phyloP scores from a whole-genome alignment of 2,113 vertebrate genomes.

The Phaethornis superciliosus region DNA sequence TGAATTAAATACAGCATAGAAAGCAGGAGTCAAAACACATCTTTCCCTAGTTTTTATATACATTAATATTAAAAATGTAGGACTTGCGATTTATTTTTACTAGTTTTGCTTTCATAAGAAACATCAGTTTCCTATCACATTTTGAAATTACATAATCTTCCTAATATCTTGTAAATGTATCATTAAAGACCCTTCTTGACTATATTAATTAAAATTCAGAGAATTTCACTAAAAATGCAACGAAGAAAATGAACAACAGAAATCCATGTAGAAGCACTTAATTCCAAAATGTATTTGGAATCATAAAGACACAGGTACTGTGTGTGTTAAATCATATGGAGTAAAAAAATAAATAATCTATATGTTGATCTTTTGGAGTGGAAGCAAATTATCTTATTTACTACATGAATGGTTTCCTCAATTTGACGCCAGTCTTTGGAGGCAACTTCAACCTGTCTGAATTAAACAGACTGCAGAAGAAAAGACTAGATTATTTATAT shows the following conservation, averaged over 20 bases:
- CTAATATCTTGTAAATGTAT: background rate
- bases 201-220: background rate
- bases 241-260: background rate
- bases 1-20: background rate
- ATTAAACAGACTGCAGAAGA: conserved; percentile 80
- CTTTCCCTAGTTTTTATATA: background rate
- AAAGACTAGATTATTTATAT: conserved; percentile 81
- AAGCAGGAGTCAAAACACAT: background rate
- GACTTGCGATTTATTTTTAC: background rate
- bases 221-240: background rate
- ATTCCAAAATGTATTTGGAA: conserved; percentile 48
- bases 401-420: conserved; percentile 89
- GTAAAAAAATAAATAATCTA: conserved; percentile 63
- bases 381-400: conserved; percentile 89
- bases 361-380: conserved; percentile 79
- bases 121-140: background rate
- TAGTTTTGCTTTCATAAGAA: background rate
- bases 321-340: conserved; percentile 72
- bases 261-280: background rate
- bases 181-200: background rate
- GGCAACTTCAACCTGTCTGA: conserved; percentile 81
- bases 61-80: background rate
- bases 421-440: conserved; percentile 88
- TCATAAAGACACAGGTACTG: conserved; percentile 41
- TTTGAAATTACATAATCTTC: background rate